Base-by-base conservation (phyloP, 2,113 vertebrate species). In the Antigone vipio region DNA sequence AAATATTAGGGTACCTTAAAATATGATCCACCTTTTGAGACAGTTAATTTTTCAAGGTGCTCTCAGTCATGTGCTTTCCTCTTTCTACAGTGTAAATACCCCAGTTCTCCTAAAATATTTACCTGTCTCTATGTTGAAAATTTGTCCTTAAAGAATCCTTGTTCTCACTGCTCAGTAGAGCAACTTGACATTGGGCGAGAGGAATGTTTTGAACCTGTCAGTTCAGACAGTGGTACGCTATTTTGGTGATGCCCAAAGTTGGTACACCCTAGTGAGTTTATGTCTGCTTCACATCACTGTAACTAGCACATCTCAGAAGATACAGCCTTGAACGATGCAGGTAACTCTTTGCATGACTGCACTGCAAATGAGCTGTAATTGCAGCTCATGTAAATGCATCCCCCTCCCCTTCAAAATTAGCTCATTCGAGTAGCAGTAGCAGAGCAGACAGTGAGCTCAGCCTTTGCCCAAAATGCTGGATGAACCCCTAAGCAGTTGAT, bases 281-380 rank as follows among this genome's bases (percentile, higher is more conserved):
- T 12, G 45, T 12, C 49, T n/a, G 24, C 27, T 60, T 44, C 40
- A 20, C 11, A 2, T 12, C 2, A 0, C 16, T 3, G 1, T n/a
- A 22, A 38, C 32, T 32, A 53, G 16, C 12, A 2, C 40, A 9
- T 13, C n/a, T 9, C 45, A n/a, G 56, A 30, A 75, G 42, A 71
- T 6, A 13, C 72, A 73, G 63, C 72, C 45, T 44, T 24, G 50
- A 92, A 24, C 21, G 34, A 6, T 13, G 16, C 47, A 71, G 32
- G 45, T 20, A 71, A 15, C 34, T 64, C 79, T 45, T 9, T 7
- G 55, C 38, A 67, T 5, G 55, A 45, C 19, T 38, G 34, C 35
- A 16, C 55, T 38, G 29, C 56, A 59, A 71, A 84, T 32, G 27
- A 87, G 59, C 64, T 66, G 68, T 11, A 50, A 50, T 38, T 63